Percentiles rank a stretch among this genome's conserved stretches.
Evolutionary conservation across 2,113 vertebrate species (phyloP).

Genomic region (Mormoops blainvillei): DNA sequence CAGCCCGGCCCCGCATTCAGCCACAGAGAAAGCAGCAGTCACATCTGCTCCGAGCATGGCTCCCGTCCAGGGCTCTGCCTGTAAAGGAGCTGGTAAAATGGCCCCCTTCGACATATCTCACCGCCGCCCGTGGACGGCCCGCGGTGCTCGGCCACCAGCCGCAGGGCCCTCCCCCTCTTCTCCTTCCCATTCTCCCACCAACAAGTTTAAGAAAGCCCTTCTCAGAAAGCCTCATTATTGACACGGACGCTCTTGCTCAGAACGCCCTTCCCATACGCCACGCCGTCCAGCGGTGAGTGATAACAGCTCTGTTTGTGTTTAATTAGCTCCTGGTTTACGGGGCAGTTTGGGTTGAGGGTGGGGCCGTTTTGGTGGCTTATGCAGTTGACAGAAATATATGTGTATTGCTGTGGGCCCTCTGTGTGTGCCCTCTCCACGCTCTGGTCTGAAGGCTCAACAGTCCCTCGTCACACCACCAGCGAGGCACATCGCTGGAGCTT

Average conservation of each 20-base stretch:
- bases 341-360: slow-evolving; percentile 60
- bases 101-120: slow-evolving; percentile 13
- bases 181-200: not conserved
- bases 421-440: not conserved
- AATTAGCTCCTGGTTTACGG: slow-evolving; percentile 63
- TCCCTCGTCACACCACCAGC: not conserved
- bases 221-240: slow-evolving; percentile 46
- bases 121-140: not conserved
- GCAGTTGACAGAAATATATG: slow-evolving; percentile 67
- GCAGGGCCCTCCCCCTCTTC: not conserved
- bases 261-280: slow-evolving; percentile 20
- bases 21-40: not conserved
- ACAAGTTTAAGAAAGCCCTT: not conserved
- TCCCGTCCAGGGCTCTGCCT: slow-evolving; percentile 2
- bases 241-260: not conserved
- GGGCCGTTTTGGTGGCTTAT: slow-evolving; percentile 57
- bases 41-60: slow-evolving; percentile 26
- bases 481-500: not conserved
- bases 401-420: slow-evolving; percentile 28
- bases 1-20: not conserved
- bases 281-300: slow-evolving; percentile 46
- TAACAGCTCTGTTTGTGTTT: slow-evolving; percentile 70
- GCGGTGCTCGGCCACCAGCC: not conserved
- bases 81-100: not conserved
- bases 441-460: slow-evolving; percentile 6